Evolutionary conservation across 2,113 vertebrate genomes (phyloP).

Genomic region (Saimiri boliviensis): DNA sequence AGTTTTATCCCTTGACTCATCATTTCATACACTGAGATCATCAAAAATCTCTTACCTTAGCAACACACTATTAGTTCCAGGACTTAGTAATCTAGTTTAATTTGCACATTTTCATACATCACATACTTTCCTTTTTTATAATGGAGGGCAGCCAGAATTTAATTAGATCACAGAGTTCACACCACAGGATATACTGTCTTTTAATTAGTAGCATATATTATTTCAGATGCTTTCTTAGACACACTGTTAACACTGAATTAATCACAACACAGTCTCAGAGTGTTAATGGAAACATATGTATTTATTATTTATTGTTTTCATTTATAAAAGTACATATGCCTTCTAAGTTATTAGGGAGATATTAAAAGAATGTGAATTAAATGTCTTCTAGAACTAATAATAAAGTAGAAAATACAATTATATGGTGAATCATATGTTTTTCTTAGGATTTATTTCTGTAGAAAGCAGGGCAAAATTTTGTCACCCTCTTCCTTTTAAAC

Average conservation of each 20-base stretch:
- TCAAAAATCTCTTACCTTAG: slow-evolving; percentile 1
- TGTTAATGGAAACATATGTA: neutral
- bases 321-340: slow-evolving; percentile 29
- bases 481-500: neutral
- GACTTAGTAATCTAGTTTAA: slow-evolving; percentile 46
- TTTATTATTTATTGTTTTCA: slow-evolving; percentile 57
- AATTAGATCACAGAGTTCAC: slow-evolving; percentile 66
- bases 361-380: slow-evolving; percentile 6
- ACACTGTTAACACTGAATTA: slow-evolving; percentile 29
- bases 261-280: neutral
- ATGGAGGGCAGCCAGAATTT: slow-evolving; percentile 66
- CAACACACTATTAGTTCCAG: neutral
- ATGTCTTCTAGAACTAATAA: neutral
- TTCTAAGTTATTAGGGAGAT: slow-evolving; percentile 32
- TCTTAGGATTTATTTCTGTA: neutral
- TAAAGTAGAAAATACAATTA: slow-evolving; percentile 29
- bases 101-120: slow-evolving; percentile 67
- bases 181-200: slow-evolving; percentile 58
- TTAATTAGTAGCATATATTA: slow-evolving; percentile 73
- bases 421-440: neutral
- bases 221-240: slow-evolving; percentile 62
- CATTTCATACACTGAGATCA: neutral
- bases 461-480: neutral
- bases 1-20: neutral
- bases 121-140: slow-evolving; percentile 52